Base-by-base conservation (phyloP, 2,888 invertebrate species). In the Sminthurinus aureus region DNA sequence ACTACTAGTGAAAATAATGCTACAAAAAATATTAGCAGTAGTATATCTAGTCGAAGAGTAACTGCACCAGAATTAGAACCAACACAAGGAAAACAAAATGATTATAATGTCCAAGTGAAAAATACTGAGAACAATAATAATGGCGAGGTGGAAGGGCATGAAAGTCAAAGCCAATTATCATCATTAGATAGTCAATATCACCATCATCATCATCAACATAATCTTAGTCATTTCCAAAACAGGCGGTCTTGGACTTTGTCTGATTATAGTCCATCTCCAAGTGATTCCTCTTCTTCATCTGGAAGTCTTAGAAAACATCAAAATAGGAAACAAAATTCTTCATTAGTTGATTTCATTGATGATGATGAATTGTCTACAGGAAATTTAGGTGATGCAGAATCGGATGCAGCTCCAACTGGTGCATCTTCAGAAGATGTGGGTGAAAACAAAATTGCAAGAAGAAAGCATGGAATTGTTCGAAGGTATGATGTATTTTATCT, bases 291-390 rank as follows among this genome's bases (percentile, higher is more conserved):
- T 6, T 87, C 87, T 0, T 83, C 87, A 0, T 85, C 87, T 0
- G 79, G 71, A 13, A 85, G 85, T 75, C 52, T 73, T 73, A 77
- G 77, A 11, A 26, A 66, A 15, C 11, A 81, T 26, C 82, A 66
- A 67, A 50, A 83, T 9, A 13, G 79, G 12, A 80, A 71, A n/a
- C 58, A 81, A 52, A 64, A 50, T 18, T 13, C 22, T 38, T 66
- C 85, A 0, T 71, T 24, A 12, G 20, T 20, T 9, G 64, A 75
- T 22, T 88, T 87, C 87, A 75, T 83, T 18, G 89, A 87, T 73
- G 89, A 88, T 79, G 89, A 85, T 0, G 88, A 89, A 51, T 26
- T 88, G 20, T 88, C 88, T 0, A 86, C 86, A 38, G 89, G 89
- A 26, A 87, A 84, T 13, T 58, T 88, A 26, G 89, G 87, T 8